Conservation (phyloP, 2,797 vertebrate genomes). For the Acrossocheilus wenchowensis region DNA sequence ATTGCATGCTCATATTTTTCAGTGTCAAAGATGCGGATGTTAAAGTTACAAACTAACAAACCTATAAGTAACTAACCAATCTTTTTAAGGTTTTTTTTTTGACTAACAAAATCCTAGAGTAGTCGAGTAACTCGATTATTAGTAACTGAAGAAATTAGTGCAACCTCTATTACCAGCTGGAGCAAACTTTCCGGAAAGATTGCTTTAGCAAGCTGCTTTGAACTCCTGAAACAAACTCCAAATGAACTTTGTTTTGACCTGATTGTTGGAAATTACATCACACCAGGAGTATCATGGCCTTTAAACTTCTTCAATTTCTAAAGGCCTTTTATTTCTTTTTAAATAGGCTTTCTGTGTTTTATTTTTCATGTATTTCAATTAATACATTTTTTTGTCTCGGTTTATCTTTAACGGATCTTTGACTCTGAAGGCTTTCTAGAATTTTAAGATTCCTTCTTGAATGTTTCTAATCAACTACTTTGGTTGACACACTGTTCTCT, state of each 20-base stretch:
- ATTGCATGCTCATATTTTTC: neutral
- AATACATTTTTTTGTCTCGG: neutral
- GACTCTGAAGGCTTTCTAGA: neutral
- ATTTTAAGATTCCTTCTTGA: conserved; percentile 5
- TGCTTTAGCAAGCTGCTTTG: neutral
- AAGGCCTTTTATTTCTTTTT: neutral
- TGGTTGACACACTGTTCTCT: neutral
- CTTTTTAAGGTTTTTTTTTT: neutral
- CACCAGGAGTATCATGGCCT: neutral
- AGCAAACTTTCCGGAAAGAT: neutral
- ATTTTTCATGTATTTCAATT: neutral
- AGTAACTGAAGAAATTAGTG: neutral
- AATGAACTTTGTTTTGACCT: neutral
- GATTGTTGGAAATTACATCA: neutral
- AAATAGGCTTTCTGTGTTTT: neutral
- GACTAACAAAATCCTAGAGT: neutral
- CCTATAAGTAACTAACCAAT: neutral
- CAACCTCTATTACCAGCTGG: too few relatives aligned
- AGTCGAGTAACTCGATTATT: neutral
- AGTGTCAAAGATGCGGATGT: neutral
- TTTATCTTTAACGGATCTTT: neutral
- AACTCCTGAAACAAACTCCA: neutral
- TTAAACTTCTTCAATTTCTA: neutral
- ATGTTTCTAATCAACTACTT: conserved; percentile 19
- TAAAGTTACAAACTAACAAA: neutral